Evolutionary conservation across 1,140 invertebrate species (phyloP), one percentile per base, ranked within the genome.

Genomic region (Diabrotica undecimpunctata): DNA sequence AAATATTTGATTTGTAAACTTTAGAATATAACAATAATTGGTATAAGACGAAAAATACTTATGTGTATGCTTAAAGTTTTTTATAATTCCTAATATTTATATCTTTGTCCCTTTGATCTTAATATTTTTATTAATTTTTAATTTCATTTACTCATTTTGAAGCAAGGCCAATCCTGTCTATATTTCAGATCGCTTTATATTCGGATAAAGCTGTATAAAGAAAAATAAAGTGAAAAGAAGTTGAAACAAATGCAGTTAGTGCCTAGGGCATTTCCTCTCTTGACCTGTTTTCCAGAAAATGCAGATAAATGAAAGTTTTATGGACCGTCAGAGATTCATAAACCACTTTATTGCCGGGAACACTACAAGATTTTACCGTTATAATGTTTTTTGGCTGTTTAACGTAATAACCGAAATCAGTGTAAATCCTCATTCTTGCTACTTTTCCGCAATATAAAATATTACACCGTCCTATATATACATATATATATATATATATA

Each of bases 261-360:
- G 59, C 59, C 59, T 35, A 25, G 35, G 36, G 59, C 59, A 35
- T 25, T 61, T 50, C 58, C 66, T 61, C 66, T 54, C 57, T 64
- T 67, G 66, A 67, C 61, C 62, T 54, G 61, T 64, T 61, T 63
- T 64, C 62, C 46, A 57, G 52, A 60, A 64, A 61, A 67, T 60
- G 66, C 53, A 52, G 61, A 53, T 67, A 41, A 61, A 64, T 67
- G 66, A 61, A 64, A 67, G 62, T 64, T 67, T 67, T 56, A 67
- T 61, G 58, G 50, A 46, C 50, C 57, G 54, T 55, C 54, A 50
- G 66, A 64, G 62, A 62, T 67, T 59, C 66, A 64, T 67, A 60
- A 64, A 67, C 55, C 62, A 67, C 57, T 64, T 61, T 61, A 67
- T 59, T 54, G 62, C 62, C 61, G 63, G 64, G 63, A 58, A 64